Conservation (phyloP, 1,140 invertebrate species). For the Pseudobourletiella spinata region DNA sequence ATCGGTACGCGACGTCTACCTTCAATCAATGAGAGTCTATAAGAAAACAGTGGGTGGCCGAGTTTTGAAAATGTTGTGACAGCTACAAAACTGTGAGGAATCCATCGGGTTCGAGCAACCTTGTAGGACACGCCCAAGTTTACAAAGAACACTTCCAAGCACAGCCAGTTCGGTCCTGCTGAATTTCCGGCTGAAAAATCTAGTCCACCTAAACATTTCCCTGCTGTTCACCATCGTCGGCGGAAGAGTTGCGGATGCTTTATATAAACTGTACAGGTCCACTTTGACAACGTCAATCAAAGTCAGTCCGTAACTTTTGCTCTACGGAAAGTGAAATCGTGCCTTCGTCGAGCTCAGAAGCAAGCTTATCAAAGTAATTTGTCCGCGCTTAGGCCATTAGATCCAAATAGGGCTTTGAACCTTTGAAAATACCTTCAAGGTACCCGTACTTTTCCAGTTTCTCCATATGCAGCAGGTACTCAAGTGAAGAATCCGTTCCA, state of each 20-base stretch:
- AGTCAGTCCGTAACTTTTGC: conserved; percentile 49
- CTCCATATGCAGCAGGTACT: conserved; percentile 61
- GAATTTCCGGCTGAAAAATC: too few relatives aligned
- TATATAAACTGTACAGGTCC: conserved; percentile 47
- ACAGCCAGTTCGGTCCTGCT: too few relatives aligned
- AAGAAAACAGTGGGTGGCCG: too few relatives aligned
- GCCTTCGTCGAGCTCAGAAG: neutral
- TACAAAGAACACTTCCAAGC: too few relatives aligned
- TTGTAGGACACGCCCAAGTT: too few relatives aligned
- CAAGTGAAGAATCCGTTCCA: too few relatives aligned
- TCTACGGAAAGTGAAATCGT: conserved; percentile 43
- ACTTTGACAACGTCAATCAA: conserved; percentile 46
- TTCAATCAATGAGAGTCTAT: too few relatives aligned
- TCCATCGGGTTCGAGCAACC: too few relatives aligned
- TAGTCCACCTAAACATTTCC: conserved; percentile 12
- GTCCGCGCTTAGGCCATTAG: conserved; percentile 63
- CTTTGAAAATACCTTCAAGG: conserved; percentile 68
- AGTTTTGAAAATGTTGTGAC: too few relatives aligned
- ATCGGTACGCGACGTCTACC: too few relatives aligned
- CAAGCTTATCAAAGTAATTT: conserved; percentile 49
- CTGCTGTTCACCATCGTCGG: conserved; percentile 42
- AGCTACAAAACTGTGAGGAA: too few relatives aligned
- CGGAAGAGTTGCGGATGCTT: conserved; percentile 43
- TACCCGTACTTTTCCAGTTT: conserved; percentile 66
- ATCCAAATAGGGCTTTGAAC: conserved; percentile 64